Evolutionary conservation across 1,140 invertebrate genomes (phyloP), one percentile per base, ranked within the genome.

Genomic region (Scaptomyza pallida): DNA sequence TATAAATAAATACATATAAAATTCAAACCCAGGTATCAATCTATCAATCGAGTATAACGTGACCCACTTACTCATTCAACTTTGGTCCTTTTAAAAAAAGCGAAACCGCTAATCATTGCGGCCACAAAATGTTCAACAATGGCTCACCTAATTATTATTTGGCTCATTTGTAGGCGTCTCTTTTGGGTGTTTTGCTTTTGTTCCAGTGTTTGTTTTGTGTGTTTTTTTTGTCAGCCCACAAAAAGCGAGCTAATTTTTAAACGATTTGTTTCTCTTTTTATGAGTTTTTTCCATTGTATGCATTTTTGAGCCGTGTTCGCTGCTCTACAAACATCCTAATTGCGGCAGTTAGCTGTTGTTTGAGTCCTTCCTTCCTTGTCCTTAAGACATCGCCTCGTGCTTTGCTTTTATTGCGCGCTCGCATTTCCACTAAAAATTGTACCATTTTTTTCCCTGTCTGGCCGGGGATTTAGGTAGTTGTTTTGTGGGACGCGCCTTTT

Each of bases 381-480:
- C 33, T 21, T 44, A 41, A 12, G 10, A 1, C 12, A n/a, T 37
- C 33, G 33, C 37, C 13, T 56, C 44, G 41, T 56, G 74, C 23
- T 45, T 37, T n/a, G 30, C 52, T 70, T 61, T 86, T 86, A 88
- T 88, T 82, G 54, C 72, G 64, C 82, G 82, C 75, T 82, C 83
- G 82, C 68, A 78, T 88, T 88, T 88, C 75, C 83, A 78, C 83
- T 88, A 88, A 88, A 88, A 88, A 82, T 88, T 88, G 75, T 70
- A 67, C 54, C 72, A 70, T 59, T 74, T 74, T 62, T 21, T 52
- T 26, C 19, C 26, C 12, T 10, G 21, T 56, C 35, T 47, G 5
- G n/a, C 35, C 43, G 41, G 48, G 43, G 13, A n/a, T 21, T 43
- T 45, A 41, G 73, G 73, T 76, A 59, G 48, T 57, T 37, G 26